phyloP scores from a whole-genome alignment of 1,140 invertebrate genomes.

The Ctenoplectra terminalis region DNA sequence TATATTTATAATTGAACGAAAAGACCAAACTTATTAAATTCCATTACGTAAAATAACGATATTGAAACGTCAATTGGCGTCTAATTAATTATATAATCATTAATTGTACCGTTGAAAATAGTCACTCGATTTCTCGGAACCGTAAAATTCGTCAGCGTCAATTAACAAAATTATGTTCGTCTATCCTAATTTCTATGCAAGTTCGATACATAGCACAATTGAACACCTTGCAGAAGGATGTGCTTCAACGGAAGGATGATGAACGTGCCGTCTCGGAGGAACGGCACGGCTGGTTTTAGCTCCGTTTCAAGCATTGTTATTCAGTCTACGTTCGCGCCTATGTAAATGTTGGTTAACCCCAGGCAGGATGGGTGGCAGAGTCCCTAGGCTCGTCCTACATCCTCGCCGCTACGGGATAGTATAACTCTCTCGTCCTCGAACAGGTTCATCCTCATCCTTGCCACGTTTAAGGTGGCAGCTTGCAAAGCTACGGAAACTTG shows the following conservation, averaged over 20 bases:
- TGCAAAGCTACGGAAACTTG: slow-evolving; percentile 29
- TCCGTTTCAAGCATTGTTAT: slow-evolving; percentile 75
- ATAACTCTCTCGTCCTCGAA: slow-evolving; percentile 60
- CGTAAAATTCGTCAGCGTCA: neutral
- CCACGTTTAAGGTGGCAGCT: slow-evolving; percentile 61
- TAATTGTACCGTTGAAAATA: neutral
- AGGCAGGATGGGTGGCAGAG: slow-evolving; percentile 43
- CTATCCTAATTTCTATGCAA: slow-evolving; percentile 29
- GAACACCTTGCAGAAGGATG: slow-evolving; percentile 1
- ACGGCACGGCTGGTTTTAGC: slow-evolving; percentile 52
- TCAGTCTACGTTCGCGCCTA: slow-evolving; percentile 71
- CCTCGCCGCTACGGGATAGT: slow-evolving; percentile 37
- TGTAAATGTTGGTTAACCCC: slow-evolving; percentile 76
- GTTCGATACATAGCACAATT: slow-evolving; percentile 22
- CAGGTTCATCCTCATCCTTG: slow-evolving; percentile 51
- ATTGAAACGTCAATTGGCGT: neutral
- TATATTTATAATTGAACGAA: neutral
- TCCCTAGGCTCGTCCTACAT: slow-evolving; percentile 61
- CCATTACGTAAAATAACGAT: neutral
- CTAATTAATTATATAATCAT: neutral
- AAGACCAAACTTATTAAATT: neutral
- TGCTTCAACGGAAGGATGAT: slow-evolving; percentile 35
- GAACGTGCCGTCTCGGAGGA: slow-evolving; percentile 46
- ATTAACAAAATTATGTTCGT: slow-evolving; percentile 34
- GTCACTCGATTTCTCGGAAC: neutral